Base-by-base conservation (phyloP, 1,140 invertebrate species). In the Temnothorax curvispinosus region DNA sequence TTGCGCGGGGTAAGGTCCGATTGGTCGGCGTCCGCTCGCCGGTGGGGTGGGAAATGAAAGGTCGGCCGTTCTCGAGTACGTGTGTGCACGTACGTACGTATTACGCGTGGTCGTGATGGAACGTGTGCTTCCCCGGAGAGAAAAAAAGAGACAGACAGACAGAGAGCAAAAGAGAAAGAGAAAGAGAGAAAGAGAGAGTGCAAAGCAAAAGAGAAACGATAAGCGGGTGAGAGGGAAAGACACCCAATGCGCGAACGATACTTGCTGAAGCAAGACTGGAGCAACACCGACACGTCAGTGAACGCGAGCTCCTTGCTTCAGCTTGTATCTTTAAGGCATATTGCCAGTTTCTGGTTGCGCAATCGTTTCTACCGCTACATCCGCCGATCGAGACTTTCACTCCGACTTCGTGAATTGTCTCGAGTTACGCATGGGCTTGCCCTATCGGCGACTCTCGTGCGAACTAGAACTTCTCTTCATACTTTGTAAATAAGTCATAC, bases 1-100 rank as follows among this genome's bases (percentile, higher is more conserved):
- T 93, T 93, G 91, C 92, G 90, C 91, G 87, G 88, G 87, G 89
- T 85, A 88, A 88, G 81, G 89, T 90, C 77, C 93, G 92, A 94
- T 92, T 94, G 94, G 92, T 93, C 89, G 90, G 82, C 88, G 85
- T 84, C 86, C 80, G 75, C 67, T 85, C 87, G 71, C 71, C 62
- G 71, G 64, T 82, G 88, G 90, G 87, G 88, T 91, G 91, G 90
- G 88, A 92, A 92, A 91, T 92, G 90, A 92, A 92, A 92, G 88
- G 91, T 88, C 76, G 88, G 76, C 86, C 86, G 82, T 87, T 86
- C 90, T 85, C 88, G 78, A 58, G 56, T 27, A 27, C 86, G 89
- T 90, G 74, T 90, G 81, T 76, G 86, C 74, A 75, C 88, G 85
- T 87, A 90, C 85, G 71, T 82, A 82, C 50, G 88, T 74, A 84